Percentiles rank a stretch among this genome's conserved stretches.
These are phyloP conservation scores for Trogon surrucura DNA, from an alignment of 2,113 vertebrate genomes.

Conservation along the genomic window DNA sequence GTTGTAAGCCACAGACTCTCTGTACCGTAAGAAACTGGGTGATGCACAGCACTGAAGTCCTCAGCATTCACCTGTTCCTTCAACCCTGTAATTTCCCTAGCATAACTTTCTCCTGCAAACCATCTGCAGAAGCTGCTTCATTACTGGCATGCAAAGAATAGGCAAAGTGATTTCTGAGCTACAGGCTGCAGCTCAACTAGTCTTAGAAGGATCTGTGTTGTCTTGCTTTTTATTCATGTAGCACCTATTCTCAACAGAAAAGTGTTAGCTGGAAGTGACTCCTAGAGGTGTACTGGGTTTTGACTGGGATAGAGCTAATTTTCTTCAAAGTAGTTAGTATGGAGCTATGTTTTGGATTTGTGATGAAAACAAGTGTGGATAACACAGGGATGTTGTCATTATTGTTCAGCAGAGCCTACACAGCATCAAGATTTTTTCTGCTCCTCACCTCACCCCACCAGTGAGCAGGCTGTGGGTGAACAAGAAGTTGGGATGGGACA, in stretches of 20 bases:
- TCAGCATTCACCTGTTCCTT: neutral
- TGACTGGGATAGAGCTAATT: neutral
- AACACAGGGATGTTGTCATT: neutral
- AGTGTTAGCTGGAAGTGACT: neutral
- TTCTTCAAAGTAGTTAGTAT: neutral
- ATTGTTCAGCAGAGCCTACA: neutral
- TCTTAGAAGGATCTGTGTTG: neutral
- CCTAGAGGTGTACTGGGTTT: neutral
- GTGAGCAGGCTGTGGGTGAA: fast-evolving
- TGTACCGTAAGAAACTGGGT: neutral
- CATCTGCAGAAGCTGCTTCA: neutral
- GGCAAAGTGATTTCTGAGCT: neutral
- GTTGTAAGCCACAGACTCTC: neutral
- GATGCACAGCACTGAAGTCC: neutral
- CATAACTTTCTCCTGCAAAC: neutral
- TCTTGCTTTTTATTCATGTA: neutral
- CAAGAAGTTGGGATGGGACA: neutral
- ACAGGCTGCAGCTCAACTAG: neutral
- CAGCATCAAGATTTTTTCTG: neutral
- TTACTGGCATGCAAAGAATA: neutral
- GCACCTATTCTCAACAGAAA: neutral
- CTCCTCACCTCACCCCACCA: neutral
- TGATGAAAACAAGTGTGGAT: neutral
- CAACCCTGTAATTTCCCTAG: neutral
- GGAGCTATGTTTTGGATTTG: fast-evolving